These are phyloP conservation scores for Platygyra sinensis DNA, from an alignment of 64 coral and sea anemone species.

Conservation along the genomic window DNA sequence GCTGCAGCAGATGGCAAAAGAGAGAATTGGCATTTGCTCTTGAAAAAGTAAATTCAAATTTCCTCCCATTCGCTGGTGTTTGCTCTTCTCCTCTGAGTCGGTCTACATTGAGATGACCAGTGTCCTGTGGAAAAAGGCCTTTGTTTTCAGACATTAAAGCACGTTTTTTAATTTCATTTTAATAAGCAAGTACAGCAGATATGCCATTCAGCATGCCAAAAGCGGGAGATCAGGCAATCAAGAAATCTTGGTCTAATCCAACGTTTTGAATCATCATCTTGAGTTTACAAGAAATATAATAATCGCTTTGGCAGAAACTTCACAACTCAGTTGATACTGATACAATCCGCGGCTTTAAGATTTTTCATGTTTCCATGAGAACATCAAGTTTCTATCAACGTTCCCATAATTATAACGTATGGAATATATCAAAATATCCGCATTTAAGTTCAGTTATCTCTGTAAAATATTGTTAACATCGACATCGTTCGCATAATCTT, in stretches of 20 bases:
- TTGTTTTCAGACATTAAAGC: conserved; percentile 28
- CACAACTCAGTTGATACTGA: neutral
- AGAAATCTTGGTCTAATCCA: conserved; percentile 6
- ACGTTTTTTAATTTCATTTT: conserved; percentile 49
- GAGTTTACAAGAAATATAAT: neutral
- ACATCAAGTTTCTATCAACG: too few species aligned
- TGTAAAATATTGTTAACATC: too few species aligned
- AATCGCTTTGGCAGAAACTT: too few species aligned
- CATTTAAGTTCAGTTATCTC: too few species aligned
- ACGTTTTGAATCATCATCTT: neutral
- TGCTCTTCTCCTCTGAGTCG: conserved; percentile 19
- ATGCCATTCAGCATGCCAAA: conserved; percentile 33
- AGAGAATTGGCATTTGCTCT: conserved; percentile 37
- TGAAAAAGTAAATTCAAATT: conserved; percentile 54
- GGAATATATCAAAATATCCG: too few species aligned
- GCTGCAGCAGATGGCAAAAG: conserved; percentile 26
- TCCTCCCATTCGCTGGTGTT: conserved; percentile 25
- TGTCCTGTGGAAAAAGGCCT: conserved; percentile 12
- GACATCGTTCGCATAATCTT: too few species aligned
- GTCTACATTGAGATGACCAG: conserved; percentile 4
- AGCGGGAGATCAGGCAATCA: neutral
- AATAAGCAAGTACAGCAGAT: conserved; percentile 9
- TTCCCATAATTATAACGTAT: too few species aligned
- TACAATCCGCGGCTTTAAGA: too few species aligned
- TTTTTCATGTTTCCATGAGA: too few species aligned